Percentiles rank a stretch among this genome's conserved stretches.
These are phyloP conservation scores for Zele albiditarsus DNA, from an alignment of 2,888 invertebrate genomes.

Conservation along the genomic window DNA sequence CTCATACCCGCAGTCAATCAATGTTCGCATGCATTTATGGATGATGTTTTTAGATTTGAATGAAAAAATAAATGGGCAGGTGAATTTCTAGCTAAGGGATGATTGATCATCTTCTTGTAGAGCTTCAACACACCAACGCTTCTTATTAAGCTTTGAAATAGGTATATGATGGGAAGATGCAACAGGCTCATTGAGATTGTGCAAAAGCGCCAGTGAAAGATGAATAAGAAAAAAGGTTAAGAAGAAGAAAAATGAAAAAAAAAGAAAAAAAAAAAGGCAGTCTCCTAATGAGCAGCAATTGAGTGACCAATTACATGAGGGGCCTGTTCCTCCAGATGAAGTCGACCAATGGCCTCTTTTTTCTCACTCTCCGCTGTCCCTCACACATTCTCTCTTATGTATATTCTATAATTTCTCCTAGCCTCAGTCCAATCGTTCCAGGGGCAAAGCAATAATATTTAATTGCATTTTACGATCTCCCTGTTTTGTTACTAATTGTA, in stretches of 20 bases:
- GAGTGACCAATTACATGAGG: slow-evolving; percentile 69
- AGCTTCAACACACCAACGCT: not conserved
- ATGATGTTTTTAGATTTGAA: not conserved
- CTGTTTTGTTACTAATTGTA: slow-evolving; percentile 70
- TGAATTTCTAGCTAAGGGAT: not conserved
- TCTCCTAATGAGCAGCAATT: slow-evolving; percentile 69
- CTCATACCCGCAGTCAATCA: not conserved
- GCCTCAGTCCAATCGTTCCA: slow-evolving; percentile 60
- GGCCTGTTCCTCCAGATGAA: slow-evolving; percentile 62
- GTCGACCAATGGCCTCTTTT: slow-evolving; percentile 62
- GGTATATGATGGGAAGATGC: slow-evolving; percentile 28
- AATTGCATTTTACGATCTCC: slow-evolving; percentile 72
- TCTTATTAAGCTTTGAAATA: slow-evolving; percentile 15
- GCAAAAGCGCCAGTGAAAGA: slow-evolving; percentile 8
- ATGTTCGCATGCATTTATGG: not conserved
- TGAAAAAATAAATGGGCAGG: not conserved
- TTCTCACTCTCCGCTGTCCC: slow-evolving; percentile 50
- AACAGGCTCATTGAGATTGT: slow-evolving; percentile 16
- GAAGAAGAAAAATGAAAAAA: slow-evolving; percentile 31
- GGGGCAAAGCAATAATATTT: slow-evolving; percentile 70
- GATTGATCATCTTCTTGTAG: not conserved
- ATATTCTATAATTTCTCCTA: slow-evolving; percentile 17
- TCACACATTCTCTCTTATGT: not conserved
- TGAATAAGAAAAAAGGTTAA: slow-evolving; percentile 7
- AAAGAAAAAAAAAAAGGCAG: slow-evolving; percentile 60